Percentiles rank a stretch among this genome's conserved stretches.
These are phyloP conservation scores for Vimba vimba DNA, from an alignment of 2,113 vertebrate genomes.

Conservation along the genomic window DNA sequence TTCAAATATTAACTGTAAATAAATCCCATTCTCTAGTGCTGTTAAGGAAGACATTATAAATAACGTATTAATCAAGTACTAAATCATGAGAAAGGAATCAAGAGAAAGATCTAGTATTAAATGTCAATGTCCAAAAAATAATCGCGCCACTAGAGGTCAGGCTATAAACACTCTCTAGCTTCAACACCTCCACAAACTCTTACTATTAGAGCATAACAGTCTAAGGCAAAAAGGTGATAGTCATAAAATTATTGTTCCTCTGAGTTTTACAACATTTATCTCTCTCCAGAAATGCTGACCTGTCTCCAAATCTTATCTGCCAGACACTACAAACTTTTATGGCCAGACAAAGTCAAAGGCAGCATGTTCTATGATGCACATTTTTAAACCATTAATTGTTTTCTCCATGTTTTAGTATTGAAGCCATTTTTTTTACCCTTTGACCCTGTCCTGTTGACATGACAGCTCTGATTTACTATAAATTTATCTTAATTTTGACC, in stretches of 20 bases:
- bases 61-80: neutral
- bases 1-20: neutral
- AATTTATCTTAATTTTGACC: neutral
- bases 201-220: neutral
- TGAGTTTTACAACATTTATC: neutral
- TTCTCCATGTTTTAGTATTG: neutral
- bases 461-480: neutral
- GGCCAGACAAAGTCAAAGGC: neutral
- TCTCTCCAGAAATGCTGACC: neutral
- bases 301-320: neutral
- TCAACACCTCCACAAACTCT: neutral
- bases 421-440: neutral
- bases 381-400: neutral
- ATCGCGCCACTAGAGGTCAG: slow-evolving; percentile 18
- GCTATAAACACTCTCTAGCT: neutral
- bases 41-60: neutral
- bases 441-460: neutral
- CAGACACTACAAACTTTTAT: slow-evolving; percentile 6
- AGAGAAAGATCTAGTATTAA: neutral
- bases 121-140: neutral
- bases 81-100: neutral
- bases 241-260: neutral
- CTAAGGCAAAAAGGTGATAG: neutral
- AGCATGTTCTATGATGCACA: neutral
- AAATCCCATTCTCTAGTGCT: neutral